These are phyloP conservation scores for Plectus sambesii DNA, from an alignment of 1,140 invertebrate genomes.

Conservation along the genomic window DNA sequence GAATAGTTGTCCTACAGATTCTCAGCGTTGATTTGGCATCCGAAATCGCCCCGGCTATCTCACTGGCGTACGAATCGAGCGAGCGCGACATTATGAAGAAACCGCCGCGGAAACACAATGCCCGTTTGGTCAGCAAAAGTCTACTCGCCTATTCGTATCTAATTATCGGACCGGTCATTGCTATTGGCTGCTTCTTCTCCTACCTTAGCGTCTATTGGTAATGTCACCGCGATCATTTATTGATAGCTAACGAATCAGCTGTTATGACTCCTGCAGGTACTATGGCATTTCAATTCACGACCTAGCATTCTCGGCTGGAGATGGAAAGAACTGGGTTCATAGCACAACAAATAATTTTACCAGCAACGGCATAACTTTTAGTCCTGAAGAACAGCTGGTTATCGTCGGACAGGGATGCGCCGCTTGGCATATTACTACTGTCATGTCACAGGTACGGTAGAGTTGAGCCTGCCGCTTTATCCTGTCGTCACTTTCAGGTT, in stretches of 20 bases:
- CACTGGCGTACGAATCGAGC: conserved; percentile 46
- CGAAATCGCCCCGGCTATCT: conserved; percentile 38
- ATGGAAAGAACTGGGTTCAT: conserved; percentile 33
- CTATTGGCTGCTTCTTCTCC: conserved; percentile 36
- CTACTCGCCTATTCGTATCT: conserved; percentile 32
- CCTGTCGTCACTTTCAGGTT: conserved; percentile 21
- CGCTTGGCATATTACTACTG: conserved; percentile 42
- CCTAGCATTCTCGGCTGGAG: conserved; percentile 38
- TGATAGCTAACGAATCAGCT: background rate
- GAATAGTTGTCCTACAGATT: conserved; percentile 18
- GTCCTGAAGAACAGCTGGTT: conserved; percentile 28
- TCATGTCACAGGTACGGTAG: conserved; percentile 27
- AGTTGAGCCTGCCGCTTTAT: background rate
- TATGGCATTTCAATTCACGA: conserved; percentile 35
- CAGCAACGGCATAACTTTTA: conserved; percentile 21
- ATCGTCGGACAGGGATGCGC: conserved; percentile 40
- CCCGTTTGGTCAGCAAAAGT: conserved; percentile 23
- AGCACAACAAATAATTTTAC: conserved; percentile 35
- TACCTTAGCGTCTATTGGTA: conserved; percentile 42
- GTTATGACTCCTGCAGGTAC: conserved; percentile 15
- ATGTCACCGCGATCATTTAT: conserved; percentile 8
- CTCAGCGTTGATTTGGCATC: conserved; percentile 32
- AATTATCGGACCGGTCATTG: conserved; percentile 37
- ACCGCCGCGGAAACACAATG: conserved; percentile 28
- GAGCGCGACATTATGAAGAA: conserved; percentile 46